Evolutionary conservation across 2,797 vertebrate species (phyloP).

Genomic region (Petrocephalus sullivani): DNA sequence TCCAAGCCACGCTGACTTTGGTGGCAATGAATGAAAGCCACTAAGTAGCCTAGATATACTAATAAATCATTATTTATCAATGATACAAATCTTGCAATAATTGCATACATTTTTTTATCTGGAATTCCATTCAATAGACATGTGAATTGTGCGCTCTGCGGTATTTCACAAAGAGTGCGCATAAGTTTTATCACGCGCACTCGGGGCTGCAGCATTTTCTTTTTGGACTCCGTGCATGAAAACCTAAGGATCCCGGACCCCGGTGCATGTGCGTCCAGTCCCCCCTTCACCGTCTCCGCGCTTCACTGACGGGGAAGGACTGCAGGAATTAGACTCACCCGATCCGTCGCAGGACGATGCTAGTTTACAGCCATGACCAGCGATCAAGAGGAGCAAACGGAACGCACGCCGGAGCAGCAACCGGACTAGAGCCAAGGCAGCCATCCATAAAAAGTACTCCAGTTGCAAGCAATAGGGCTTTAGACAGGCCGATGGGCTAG

Average conservation of each 20-base stretch:
- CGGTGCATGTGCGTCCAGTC: neutral
- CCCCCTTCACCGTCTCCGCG: neutral
- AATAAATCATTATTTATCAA: neutral
- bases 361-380: neutral
- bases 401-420: neutral
- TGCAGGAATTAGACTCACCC: neutral
- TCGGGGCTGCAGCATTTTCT: neutral
- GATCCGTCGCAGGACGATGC: conserved; percentile 3
- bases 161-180: neutral
- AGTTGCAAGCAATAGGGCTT: neutral
- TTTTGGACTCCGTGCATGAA: neutral
- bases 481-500: conserved; percentile 4
- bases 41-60: neutral
- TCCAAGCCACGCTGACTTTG: conserved; percentile 16
- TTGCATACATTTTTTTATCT: neutral
- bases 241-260: neutral
- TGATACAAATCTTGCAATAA: neutral
- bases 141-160: neutral
- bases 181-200: neutral
- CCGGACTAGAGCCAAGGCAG: neutral
- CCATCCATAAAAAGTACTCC: neutral
- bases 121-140: neutral
- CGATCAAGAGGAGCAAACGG: neutral
- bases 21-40: conserved; percentile 13
- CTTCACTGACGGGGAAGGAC: neutral